These are phyloP conservation scores for Tachysurus fulvidraco DNA, from an alignment of 2,113 vertebrate species.

Conservation along the genomic window DNA sequence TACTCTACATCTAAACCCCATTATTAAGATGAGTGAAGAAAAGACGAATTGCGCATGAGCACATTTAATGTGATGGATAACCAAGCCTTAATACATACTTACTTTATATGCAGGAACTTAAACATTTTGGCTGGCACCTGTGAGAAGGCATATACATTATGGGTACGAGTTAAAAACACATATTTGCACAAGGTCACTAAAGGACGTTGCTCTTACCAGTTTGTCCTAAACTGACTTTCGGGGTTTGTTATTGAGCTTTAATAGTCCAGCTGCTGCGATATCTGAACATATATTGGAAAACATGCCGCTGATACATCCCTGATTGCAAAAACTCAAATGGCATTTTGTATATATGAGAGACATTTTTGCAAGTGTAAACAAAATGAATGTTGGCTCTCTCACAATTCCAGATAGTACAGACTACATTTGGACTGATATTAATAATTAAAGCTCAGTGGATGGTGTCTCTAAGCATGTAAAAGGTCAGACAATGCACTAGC, in stretches of 20 bases:
- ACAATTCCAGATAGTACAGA: conserved; percentile 19
- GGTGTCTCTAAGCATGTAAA: conserved; percentile 49
- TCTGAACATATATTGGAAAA: background rate
- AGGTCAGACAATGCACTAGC: conserved; percentile 51
- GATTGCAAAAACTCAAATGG: background rate
- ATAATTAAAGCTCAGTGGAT: conserved; percentile 50
- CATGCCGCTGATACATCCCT: background rate
- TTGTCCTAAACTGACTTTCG: background rate
- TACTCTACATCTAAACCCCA: background rate
- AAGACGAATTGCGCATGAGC: background rate
- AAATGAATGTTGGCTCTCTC: background rate
- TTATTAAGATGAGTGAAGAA: background rate
- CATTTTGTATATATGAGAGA: background rate
- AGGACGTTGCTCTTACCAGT: background rate
- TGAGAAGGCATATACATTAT: conserved; percentile 21
- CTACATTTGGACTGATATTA: conserved; percentile 42
- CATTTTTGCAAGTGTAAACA: background rate
- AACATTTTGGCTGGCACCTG: background rate
- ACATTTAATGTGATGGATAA: background rate
- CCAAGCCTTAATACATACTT: conserved; percentile 16
- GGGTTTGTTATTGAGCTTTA: background rate
- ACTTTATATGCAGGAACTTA: conserved; percentile 8
- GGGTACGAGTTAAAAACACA: background rate
- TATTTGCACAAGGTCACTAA: conserved; percentile 25
- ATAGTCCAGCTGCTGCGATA: background rate